Evolutionary conservation across 1,140 invertebrate species (phyloP).

Genomic region (Chironomus striatipennis): DNA sequence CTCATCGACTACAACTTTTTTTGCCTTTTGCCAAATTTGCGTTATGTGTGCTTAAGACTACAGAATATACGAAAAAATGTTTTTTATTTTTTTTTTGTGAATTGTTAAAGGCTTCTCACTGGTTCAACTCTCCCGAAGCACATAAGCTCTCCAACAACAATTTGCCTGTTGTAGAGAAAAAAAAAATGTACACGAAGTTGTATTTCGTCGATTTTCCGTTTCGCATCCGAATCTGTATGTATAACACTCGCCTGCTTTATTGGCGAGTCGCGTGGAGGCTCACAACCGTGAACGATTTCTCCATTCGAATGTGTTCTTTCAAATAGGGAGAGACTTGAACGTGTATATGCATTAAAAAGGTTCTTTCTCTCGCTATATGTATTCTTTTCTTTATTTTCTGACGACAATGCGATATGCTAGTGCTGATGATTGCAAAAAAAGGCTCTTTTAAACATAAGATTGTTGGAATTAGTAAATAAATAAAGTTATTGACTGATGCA

Average conservation of each 20-base stretch:
- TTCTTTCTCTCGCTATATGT: neutral
- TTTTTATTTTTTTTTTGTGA: conserved; percentile 11
- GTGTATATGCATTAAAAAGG: neutral
- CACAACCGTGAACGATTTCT: neutral
- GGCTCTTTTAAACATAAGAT: neutral
- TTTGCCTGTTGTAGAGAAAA: conserved; percentile 4
- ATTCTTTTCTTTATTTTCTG: neutral
- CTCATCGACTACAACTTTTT: conserved; percentile 10
- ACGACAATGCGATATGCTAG: neutral
- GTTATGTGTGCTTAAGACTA: conserved; percentile 23
- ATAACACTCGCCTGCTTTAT: neutral
- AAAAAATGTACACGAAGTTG: neutral
- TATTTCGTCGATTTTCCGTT: neutral
- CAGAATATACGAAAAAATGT: conserved; percentile 18
- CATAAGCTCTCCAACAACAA: conserved; percentile 8
- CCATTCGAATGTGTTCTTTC: neutral
- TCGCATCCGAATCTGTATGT: neutral
- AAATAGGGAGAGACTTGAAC: neutral
- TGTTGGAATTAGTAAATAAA: too few relatives aligned
- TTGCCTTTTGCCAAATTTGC: conserved; percentile 3
- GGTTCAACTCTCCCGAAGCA: neutral
- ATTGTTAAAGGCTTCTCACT: conserved; percentile 23
- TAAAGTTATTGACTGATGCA: neutral
- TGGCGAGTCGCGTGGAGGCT: conserved; percentile 10
- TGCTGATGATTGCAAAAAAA: neutral